phyloP scores from a whole-genome alignment of 1,140 invertebrate genomes.

The Trichonephila inaurata region DNA sequence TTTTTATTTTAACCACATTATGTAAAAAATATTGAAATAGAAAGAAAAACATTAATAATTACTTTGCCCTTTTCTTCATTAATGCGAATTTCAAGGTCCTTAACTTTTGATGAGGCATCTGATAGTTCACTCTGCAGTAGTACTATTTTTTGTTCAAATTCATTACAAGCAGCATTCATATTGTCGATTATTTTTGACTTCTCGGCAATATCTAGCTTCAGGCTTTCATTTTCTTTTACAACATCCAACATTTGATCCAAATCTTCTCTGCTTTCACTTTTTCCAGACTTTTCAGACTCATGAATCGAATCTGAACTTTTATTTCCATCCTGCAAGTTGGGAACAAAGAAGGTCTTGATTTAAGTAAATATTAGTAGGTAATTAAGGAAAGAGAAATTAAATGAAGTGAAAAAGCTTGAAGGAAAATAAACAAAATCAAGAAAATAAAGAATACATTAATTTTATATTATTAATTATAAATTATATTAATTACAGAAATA shows the following conservation, averaged over 20 bases:
- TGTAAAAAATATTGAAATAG: too few relatives aligned
- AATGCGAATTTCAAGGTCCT: conserved; percentile 7
- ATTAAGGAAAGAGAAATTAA: not conserved
- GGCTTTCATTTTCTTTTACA: conserved; percentile 47
- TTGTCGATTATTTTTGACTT: conserved; percentile 33
- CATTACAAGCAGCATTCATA: conserved; percentile 18
- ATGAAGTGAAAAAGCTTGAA: too few relatives aligned
- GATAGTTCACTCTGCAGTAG: conserved; percentile 11
- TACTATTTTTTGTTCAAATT: conserved; percentile 1
- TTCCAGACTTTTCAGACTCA: not conserved
- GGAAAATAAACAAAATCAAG: not conserved
- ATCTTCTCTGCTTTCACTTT: conserved; percentile 12
- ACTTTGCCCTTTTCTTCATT: conserved; percentile 57
- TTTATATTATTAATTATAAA: not conserved
- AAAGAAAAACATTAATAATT: not conserved
- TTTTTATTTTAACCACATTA: too few relatives aligned
- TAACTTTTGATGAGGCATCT: conserved; percentile 27
- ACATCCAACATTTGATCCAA: not conserved
- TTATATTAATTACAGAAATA: too few relatives aligned
- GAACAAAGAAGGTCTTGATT: not conserved
- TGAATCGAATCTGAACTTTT: conserved; percentile 24
- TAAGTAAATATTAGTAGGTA: not conserved
- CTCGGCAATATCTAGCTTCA: conserved; percentile 26
- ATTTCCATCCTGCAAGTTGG: not conserved
- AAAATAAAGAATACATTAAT: not conserved